These are phyloP conservation scores for Dendrocincla tyrannina DNA, from an alignment of 2,797 vertebrate species.

Conservation along the genomic window DNA sequence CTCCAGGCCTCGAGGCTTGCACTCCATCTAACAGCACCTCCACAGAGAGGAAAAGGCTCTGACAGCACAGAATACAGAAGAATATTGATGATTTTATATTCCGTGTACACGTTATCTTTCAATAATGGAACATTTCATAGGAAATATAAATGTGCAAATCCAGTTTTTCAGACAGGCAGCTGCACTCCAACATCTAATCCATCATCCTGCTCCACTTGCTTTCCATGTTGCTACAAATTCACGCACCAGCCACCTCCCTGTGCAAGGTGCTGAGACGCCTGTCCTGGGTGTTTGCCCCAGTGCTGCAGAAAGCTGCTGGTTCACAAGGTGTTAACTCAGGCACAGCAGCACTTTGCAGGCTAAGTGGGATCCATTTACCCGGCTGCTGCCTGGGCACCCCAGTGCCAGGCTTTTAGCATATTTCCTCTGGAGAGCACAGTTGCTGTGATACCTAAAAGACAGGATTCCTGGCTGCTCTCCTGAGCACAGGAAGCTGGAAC, in stretches of 20 bases:
- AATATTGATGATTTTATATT: not conserved
- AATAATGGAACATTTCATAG: rapidly evolving
- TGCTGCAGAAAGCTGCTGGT: not conserved
- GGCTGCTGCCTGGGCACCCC: not conserved
- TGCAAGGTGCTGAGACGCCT: not conserved
- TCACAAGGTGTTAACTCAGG: not conserved
- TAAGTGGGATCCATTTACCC: not conserved
- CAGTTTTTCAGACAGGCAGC: not conserved
- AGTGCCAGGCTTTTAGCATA: not conserved
- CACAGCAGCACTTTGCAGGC: not conserved
- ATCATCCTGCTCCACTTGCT: not conserved
- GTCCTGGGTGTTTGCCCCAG: not conserved
- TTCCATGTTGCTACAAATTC: not conserved
- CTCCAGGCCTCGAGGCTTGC: not conserved
- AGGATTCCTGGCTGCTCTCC: not conserved
- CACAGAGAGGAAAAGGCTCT: not conserved
- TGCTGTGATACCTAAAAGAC: not conserved
- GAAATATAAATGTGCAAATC: not conserved
- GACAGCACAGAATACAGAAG: not conserved
- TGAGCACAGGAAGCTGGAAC: not conserved
- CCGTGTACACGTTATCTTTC: not conserved
- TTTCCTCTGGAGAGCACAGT: conserved; percentile 10
- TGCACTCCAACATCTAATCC: not conserved
- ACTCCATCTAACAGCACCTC: not conserved
- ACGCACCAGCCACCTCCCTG: not conserved